These are phyloP conservation scores for Sebastes trivittatus DNA, from an alignment of 2,797 vertebrate genomes.

Conservation along the genomic window DNA sequence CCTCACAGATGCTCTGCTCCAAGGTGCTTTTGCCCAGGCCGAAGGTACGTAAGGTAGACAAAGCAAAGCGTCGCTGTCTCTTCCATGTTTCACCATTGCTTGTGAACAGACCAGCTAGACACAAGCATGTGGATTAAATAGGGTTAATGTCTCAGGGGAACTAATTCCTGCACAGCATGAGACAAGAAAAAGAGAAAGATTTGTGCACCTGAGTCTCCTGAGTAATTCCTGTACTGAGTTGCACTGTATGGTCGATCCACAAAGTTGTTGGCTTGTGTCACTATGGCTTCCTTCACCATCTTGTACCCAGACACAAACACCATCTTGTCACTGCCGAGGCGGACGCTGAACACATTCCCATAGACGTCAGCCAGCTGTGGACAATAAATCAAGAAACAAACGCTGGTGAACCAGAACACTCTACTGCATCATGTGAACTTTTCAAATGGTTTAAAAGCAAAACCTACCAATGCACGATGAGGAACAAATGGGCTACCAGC, in stretches of 20 bases:
- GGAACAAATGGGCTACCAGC: not conserved
- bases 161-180: not conserved
- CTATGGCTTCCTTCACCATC: conserved; percentile 81
- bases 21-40: conserved; percentile 66
- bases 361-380: conserved; percentile 76
- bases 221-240: not conserved
- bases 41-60: conserved; percentile 70
- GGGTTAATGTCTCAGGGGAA: fast-evolving
- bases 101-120: conserved; percentile 63
- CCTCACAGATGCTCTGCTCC: conserved; percentile 72
- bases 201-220: conserved; percentile 65
- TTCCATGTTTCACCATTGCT: conserved; percentile 73
- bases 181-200: not conserved
- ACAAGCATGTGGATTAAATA: not conserved
- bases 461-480: not conserved
- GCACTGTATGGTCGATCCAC: conserved; percentile 67
- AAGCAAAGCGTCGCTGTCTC: conserved; percentile 68
- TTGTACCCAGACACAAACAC: conserved; percentile 78
- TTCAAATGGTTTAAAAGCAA: not conserved
- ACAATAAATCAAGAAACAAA: not conserved
- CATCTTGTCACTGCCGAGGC: not conserved
- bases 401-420: not conserved
- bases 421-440: not conserved
- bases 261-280: conserved; percentile 81
- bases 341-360: conserved; percentile 75